Evolutionary conservation across 2,797 vertebrate genomes (phyloP).

Genomic region (Furcifer pardalis): DNA sequence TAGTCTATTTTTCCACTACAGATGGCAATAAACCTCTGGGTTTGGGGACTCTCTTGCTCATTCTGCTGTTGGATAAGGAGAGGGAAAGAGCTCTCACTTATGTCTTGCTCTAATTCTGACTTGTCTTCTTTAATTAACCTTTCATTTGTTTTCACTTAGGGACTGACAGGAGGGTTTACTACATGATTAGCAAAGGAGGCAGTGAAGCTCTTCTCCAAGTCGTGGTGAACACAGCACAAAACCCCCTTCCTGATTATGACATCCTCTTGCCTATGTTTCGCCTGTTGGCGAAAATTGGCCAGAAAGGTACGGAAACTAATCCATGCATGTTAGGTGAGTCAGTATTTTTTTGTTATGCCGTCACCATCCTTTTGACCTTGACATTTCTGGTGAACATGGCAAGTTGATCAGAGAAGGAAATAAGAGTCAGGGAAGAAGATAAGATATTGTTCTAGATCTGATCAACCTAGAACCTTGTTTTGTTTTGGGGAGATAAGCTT

Average conservation of each 20-base stretch:
- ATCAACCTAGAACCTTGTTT: too few species aligned
- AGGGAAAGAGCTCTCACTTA: too few species aligned
- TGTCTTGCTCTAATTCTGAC: too few species aligned
- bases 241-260: slow-evolving; percentile 69
- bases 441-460: too few species aligned
- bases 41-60: neutral
- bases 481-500: too few species aligned
- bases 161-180: slow-evolving; percentile 84
- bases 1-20: neutral
- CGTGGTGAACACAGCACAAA: slow-evolving; percentile 70
- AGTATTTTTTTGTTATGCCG: neutral
- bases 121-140: neutral
- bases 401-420: too few species aligned
- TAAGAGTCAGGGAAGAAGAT: too few species aligned
- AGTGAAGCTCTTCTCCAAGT: slow-evolving; percentile 87
- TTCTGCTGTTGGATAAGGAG: too few species aligned
- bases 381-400: too few species aligned
- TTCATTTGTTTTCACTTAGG: slow-evolving; percentile 70
- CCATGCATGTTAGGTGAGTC: neutral
- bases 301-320: slow-evolving; percentile 79
- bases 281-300: slow-evolving; percentile 88
- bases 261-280: slow-evolving; percentile 84
- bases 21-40: neutral
- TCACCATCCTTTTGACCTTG: neutral
- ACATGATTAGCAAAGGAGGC: slow-evolving; percentile 90